Conservation (phyloP, 2,888 invertebrate genomes). For the Leptura quadrifasciata region DNA sequence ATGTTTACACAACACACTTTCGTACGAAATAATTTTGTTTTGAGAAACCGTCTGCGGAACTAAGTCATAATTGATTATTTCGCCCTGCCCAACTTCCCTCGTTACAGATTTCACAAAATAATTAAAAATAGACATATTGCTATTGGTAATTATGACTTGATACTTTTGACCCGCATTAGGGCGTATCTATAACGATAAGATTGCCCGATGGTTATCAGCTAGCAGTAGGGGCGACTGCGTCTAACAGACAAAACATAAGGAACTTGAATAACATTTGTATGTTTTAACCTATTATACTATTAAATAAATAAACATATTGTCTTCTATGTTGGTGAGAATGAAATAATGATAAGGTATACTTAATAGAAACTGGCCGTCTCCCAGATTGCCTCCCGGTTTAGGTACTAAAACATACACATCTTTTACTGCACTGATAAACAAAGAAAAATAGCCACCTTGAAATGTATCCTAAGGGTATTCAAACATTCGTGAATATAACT, state of each 20-base stretch:
- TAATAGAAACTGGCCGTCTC: too few relatives aligned
- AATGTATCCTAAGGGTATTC: too few relatives aligned
- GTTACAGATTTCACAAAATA: conserved; percentile 37
- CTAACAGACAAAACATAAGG: neutral
- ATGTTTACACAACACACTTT: neutral
- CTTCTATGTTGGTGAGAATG: too few relatives aligned
- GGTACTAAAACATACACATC: too few relatives aligned
- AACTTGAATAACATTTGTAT: too few relatives aligned
- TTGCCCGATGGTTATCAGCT: conserved; percentile 33
- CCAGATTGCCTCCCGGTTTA: too few relatives aligned
- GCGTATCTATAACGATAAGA: conserved; percentile 39
- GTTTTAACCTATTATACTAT: too few relatives aligned
- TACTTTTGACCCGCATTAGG: conserved; percentile 35
- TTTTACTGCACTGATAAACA: too few relatives aligned
- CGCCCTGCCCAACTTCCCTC: conserved; percentile 21
- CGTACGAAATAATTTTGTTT: conserved; percentile 14
- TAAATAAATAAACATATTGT: too few relatives aligned
- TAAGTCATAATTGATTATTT: conserved; percentile 28
- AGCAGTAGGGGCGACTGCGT: conserved; percentile 15
- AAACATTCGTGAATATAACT: too few relatives aligned
- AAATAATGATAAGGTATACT: too few relatives aligned
- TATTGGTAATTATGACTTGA: conserved; percentile 42
- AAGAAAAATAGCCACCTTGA: too few relatives aligned
- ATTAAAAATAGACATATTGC: conserved; percentile 40
- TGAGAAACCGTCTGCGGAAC: neutral